Percentiles rank a stretch among this genome's conserved stretches.
Evolutionary conservation across 92 coral and sea anemone species (phyloP).

Genomic region (Plumapathes pennacea): DNA sequence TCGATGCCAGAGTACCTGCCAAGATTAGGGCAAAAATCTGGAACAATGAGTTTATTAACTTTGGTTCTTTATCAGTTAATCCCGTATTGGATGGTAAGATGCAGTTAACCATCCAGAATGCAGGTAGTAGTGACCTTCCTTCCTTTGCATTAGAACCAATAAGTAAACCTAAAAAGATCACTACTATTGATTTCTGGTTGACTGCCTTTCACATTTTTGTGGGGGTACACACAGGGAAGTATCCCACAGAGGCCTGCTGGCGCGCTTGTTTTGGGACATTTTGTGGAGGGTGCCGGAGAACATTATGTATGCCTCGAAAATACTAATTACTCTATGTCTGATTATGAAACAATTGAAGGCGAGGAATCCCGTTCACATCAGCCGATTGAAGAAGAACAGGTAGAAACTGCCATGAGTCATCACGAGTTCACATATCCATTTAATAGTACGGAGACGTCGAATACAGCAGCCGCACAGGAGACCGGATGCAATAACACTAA

Average conservation of each 20-base stretch:
- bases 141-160: conserved; percentile 33
- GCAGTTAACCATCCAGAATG: conserved; percentile 12
- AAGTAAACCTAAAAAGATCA: conserved; percentile 35
- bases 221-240: conserved; percentile 24
- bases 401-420: no score
- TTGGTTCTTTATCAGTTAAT: conserved; percentile 43
- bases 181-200: conserved; percentile 41
- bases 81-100: conserved; percentile 15
- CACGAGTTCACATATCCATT: no score
- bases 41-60: conserved; percentile 42
- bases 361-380: no score
- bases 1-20: conserved; percentile 20
- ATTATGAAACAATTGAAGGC: no score
- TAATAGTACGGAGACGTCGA: no score
- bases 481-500: no score
- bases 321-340: no score
- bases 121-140: conserved; percentile 17
- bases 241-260: conserved; percentile 28
- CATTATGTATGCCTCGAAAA: no score
- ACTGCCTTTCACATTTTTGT: conserved; percentile 46
- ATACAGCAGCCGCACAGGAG: no score
- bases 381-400: no score
- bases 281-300: no score
- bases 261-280: no score
- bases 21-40: conserved; percentile 41